Evolutionary conservation across 2,113 vertebrate species (phyloP), one percentile per base, ranked within the genome.

Genomic region (Columba livia): DNA sequence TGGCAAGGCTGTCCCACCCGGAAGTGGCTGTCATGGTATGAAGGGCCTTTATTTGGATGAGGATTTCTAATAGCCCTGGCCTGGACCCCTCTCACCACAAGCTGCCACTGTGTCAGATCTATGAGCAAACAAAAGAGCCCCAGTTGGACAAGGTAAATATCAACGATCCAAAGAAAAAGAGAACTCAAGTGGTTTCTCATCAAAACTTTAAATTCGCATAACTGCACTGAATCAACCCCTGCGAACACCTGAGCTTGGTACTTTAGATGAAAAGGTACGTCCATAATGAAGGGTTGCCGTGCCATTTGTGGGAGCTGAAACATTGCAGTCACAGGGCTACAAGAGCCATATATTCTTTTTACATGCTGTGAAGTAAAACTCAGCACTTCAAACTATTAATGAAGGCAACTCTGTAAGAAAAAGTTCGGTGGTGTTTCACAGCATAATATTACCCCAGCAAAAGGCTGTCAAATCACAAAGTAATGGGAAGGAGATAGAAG

Each of bases 161-260:
- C 60, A 32, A 4, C 31, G 28, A 65, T 66, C 36, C 51, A 62
- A 61, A 72, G 64, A 25, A 84, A 57, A 83, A 56, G 20, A 69
- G 67, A 70, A 57, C 2, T 34, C 67, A 32, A 4, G 42, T 92
- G 28, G 28, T 36, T 83, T 92, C 66, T 61, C n/a, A 9, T 12
- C 53, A 62, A 79, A 62, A 58, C 61, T 64, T 61, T 57, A n/a
- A 57, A 51, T 21, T 69, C n/a, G 4, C 10, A 12, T 38, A 60
- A 65, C 28, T 3, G 1, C 32, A 34, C 34, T 40, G 42, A 67
- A 40, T 57, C 28, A 67, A 40, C 51, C 28, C 36, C 29, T 53
- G 61, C 36, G 16, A 70, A 48, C 0, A 0, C 3, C 0, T 38
- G 31, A 40, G 48, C 36, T 58, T 53, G 25, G 26, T 48, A 50